Conservation (phyloP, 2,888 invertebrate genomes). For the Nematopogon swammerdamellus region DNA sequence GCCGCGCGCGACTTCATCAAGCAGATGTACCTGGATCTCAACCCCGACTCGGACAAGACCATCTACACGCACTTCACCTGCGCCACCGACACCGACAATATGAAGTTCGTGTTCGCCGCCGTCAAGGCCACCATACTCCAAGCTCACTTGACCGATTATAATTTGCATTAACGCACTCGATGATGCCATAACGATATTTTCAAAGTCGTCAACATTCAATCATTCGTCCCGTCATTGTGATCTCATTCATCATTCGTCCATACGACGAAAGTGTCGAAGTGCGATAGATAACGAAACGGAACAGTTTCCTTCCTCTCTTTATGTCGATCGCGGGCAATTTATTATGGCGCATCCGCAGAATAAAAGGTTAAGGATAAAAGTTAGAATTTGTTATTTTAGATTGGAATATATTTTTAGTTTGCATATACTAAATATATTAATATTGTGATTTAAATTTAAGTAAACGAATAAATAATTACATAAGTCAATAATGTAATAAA, state of each 20-base stretch:
- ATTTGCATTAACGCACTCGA: not conserved
- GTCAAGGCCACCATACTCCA: not conserved
- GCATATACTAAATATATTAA: too few species aligned
- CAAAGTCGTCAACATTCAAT: too few species aligned
- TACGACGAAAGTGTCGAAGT: not conserved
- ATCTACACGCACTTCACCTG: not conserved
- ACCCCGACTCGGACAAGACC: not conserved
- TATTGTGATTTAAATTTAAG: too few species aligned
- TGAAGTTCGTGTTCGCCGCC: not conserved
- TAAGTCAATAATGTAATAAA: too few species aligned
- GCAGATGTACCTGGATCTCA: not conserved
- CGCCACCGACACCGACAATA: not conserved
- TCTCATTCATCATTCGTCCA: not conserved
- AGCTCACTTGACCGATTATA: not conserved
- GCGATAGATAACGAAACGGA: not conserved
- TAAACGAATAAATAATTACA: too few species aligned
- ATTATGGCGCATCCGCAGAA: not conserved
- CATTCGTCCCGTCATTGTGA: too few species aligned
- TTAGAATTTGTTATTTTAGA: too few species aligned
- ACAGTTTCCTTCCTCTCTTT: not conserved
- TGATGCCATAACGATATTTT: too few species aligned
- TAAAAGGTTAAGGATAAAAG: too few species aligned
- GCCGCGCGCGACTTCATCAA: not conserved
- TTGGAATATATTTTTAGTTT: too few species aligned
- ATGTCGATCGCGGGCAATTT: too few species aligned